phyloP scores from a whole-genome alignment of 2,797 vertebrate genomes.

The Smutsia gigantea region DNA sequence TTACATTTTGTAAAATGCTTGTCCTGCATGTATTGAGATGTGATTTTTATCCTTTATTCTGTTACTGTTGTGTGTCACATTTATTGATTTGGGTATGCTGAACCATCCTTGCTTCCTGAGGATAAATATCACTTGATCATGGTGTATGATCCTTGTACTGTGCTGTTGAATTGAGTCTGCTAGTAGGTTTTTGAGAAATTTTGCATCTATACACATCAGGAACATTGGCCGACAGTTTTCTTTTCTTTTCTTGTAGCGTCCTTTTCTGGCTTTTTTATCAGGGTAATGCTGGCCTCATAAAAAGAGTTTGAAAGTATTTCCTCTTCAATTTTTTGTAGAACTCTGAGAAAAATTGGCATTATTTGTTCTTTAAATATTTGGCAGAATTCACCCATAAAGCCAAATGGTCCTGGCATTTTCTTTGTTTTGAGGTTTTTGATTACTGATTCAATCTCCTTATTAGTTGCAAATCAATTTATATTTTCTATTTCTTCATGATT shows the following conservation, averaged over 20 bases:
- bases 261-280: not conserved
- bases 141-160: not conserved
- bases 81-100: not conserved
- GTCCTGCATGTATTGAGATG: not conserved
- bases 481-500: slow-evolving; percentile 41
- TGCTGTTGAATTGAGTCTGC: not conserved
- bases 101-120: not conserved
- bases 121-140: not conserved
- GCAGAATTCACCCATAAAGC: not conserved
- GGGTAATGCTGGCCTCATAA: not conserved
- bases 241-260: not conserved
- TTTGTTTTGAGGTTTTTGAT: slow-evolving; percentile 41
- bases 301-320: not conserved
- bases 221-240: not conserved
- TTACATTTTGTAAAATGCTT: not conserved
- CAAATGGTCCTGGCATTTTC: slow-evolving; percentile 8
- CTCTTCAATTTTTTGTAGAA: not conserved
- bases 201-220: not conserved
- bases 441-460: slow-evolving; percentile 25
- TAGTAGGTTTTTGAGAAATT: not conserved
- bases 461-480: not conserved
- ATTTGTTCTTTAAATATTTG: not conserved
- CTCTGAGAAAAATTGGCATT: not conserved
- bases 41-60: not conserved
- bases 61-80: not conserved